phyloP scores from a whole-genome alignment of 2,113 vertebrate species.

The Nibea albiflora region DNA sequence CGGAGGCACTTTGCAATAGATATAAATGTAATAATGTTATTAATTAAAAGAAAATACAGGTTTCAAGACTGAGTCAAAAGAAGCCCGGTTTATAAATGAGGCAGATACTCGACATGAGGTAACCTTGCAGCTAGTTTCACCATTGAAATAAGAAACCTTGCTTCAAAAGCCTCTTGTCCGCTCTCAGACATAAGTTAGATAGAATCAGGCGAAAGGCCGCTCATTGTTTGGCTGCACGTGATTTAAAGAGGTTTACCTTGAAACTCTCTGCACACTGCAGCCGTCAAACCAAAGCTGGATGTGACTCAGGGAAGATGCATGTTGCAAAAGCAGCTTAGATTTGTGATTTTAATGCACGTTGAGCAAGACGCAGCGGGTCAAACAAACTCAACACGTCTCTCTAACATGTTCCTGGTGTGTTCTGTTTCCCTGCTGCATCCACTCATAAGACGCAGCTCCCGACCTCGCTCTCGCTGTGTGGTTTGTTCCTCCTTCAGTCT shows the following conservation, averaged over 20 bases:
- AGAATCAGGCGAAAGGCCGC: not conserved
- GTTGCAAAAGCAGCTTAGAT: not conserved
- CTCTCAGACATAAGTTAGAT: not conserved
- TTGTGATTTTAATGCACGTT: not conserved
- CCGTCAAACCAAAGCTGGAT: not conserved
- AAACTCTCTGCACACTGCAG: not conserved
- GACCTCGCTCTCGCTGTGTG: conserved; percentile 23
- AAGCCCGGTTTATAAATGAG: not conserved
- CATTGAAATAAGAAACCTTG: conserved; percentile 7
- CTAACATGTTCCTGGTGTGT: not conserved
- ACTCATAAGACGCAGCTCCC: not conserved
- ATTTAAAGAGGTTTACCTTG: not conserved
- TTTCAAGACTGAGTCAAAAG: not conserved
- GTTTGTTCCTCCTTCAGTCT: conserved; percentile 8
- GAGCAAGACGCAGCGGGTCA: not conserved
- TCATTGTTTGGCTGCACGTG: not conserved
- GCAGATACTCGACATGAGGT: not conserved
- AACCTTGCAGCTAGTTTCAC: conserved; percentile 24
- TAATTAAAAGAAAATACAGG: not conserved
- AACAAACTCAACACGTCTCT: not conserved
- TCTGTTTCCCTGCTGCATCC: not conserved
- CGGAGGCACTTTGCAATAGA: not conserved
- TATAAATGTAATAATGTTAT: not conserved
- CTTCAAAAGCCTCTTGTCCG: not conserved
- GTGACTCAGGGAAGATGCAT: not conserved